Evolutionary conservation across 2,888 invertebrate genomes (phyloP), one percentile per base, ranked within the genome.

Genomic region (Drosophila maculinotata): DNA sequence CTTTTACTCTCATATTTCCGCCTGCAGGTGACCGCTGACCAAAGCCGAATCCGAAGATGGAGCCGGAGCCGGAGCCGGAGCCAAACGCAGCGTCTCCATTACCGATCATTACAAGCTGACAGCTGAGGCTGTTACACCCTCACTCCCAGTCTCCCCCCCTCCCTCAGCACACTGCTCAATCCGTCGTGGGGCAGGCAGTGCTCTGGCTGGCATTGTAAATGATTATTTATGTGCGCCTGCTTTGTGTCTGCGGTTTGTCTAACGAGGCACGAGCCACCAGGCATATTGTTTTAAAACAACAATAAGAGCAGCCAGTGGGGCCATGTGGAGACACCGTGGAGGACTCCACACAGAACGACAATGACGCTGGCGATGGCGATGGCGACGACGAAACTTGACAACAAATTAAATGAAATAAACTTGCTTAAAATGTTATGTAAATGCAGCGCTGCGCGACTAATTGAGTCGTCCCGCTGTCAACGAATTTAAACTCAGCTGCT

Each of bases 351-450:
- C 28, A 25, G 44, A 17, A 17, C 10, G 35, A 47, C 35, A 6
- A 33, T 53, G 33, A 26, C 14, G 45, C 31, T 39, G 1, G 12
- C 30, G 15, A 39, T 31, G 1, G n/a, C 8, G 33, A 28, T 25
- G 15, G 15, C 15, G 28, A 28, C 35, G 15, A 12, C 20, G 17
- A 56, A 49, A 57, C 26, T 59, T 26, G 77, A 73, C 69, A 69
- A 70, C 79, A 87, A n/a, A 78, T 84, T 70, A 78, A 81, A 87
- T 66, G 54, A 71, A 67, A 78, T 71, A 69, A 81, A 69, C 71
- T 75, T 65, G 64, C 78, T 81, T 57, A 56, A 81, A 87, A 79
- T 79, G 63, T 81, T 87, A 73, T 84, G 82, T 69, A 75, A 87
- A 87, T 85, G 70, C 79, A 72, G 44, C 53, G 57, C 68, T 48